phyloP scores from a whole-genome alignment of 2,113 vertebrate species.

The Myotis brandtii region DNA sequence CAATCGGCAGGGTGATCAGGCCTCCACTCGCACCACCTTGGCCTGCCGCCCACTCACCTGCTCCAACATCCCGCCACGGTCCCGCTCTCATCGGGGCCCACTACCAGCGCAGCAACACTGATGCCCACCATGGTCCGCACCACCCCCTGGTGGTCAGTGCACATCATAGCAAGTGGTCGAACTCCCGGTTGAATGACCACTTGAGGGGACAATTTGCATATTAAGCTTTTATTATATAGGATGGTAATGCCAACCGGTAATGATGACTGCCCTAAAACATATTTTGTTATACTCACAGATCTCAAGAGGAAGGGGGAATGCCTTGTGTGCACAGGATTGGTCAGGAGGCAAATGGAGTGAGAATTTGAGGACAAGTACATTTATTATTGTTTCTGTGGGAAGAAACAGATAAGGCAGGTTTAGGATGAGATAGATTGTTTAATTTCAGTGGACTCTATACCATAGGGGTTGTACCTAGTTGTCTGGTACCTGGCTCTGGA shows the following conservation, averaged over 20 bases:
- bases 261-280: background rate
- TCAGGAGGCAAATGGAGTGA: background rate
- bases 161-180: too few relatives aligned
- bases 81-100: too few relatives aligned
- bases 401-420: background rate
- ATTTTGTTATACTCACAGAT: background rate
- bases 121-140: too few relatives aligned
- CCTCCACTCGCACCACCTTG: too few relatives aligned
- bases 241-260: background rate
- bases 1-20: too few relatives aligned
- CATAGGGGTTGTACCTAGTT: background rate
- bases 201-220: too few relatives aligned
- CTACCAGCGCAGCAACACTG: too few relatives aligned
- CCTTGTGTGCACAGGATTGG: background rate
- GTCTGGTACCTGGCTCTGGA: background rate
- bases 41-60: too few relatives aligned
- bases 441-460: background rate
- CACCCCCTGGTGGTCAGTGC: too few relatives aligned
- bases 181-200: too few relatives aligned
- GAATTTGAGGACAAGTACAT: background rate
- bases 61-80: too few relatives aligned
- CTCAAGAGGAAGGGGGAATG: background rate
- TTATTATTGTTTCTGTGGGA: background rate
- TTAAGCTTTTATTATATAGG: too few relatives aligned
- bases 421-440: background rate